Evolutionary conservation across 2,113 vertebrate species (phyloP).

Genomic region (Pomatorhinus ruficollis): DNA sequence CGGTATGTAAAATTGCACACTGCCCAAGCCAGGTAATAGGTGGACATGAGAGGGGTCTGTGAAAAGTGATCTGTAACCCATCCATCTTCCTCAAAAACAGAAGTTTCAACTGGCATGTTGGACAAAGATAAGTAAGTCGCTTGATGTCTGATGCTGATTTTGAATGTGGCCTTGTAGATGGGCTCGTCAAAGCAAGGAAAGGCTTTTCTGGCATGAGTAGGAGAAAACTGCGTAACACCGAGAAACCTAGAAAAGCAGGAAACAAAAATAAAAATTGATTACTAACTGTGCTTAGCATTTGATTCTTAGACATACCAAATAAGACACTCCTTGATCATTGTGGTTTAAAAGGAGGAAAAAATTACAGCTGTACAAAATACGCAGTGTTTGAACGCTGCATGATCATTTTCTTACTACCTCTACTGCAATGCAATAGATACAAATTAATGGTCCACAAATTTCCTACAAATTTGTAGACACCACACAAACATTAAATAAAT

Average conservation of each 20-base stretch:
- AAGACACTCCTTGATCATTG: not conserved
- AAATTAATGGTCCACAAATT: not conserved
- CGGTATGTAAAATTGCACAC: slow-evolving; percentile 96
- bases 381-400: not conserved
- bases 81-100: slow-evolving; percentile 86
- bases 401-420: not conserved
- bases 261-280: not conserved
- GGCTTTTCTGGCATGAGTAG: slow-evolving; percentile 94
- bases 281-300: not conserved
- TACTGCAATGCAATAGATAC: not conserved
- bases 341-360: not conserved
- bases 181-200: slow-evolving; percentile 98
- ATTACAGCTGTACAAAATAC: not conserved
- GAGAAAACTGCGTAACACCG: slow-evolving; percentile 95
- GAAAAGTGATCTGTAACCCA: slow-evolving; percentile 91
- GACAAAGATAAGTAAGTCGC: slow-evolving; percentile 90
- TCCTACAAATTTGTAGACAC: not conserved
- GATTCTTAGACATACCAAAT: not conserved
- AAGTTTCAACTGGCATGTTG: slow-evolving; percentile 94
- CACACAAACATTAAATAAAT: not conserved
- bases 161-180: slow-evolving; percentile 97
- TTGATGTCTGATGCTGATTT: slow-evolving; percentile 91
- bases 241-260: slow-evolving; percentile 81
- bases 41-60: slow-evolving; percentile 96
- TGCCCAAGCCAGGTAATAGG: slow-evolving; percentile 96